Percentiles rank a stretch among this genome's conserved stretches.
These are phyloP conservation scores for Octomys mimax DNA, from an alignment of 2,797 vertebrate genomes.

Conservation along the genomic window DNA sequence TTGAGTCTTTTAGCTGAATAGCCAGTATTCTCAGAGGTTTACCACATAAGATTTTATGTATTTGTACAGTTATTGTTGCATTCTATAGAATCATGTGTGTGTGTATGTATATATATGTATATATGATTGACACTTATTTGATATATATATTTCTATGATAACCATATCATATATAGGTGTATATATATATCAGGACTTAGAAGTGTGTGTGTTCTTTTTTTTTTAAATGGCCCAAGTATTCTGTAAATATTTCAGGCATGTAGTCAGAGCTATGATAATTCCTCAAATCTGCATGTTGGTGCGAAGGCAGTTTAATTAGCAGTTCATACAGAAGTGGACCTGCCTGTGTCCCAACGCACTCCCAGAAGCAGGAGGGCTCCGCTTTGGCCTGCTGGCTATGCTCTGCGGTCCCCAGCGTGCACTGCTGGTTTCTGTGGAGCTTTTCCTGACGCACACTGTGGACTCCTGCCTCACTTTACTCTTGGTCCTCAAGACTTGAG, in stretches of 20 bases:
- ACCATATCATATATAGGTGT: no score
- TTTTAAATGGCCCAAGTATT: not conserved
- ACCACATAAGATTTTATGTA: rapidly evolving
- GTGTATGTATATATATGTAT: no score
- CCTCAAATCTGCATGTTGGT: not conserved
- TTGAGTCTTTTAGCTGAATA: not conserved
- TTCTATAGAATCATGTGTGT: not conserved
- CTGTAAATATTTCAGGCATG: not conserved
- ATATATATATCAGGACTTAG: not conserved
- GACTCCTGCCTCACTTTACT: not conserved
- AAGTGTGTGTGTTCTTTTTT: not conserved
- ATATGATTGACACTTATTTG: no score
- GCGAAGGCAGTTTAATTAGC: not conserved
- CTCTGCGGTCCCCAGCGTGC: rapidly evolving
- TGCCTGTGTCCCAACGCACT: not conserved
- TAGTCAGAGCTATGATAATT: not conserved
- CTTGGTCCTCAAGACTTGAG: not conserved
- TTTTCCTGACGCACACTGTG: not conserved
- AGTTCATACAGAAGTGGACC: not conserved
- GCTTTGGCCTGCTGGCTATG: rapidly evolving
- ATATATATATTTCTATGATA: no score
- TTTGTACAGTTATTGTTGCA: not conserved
- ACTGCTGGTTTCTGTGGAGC: rapidly evolving
- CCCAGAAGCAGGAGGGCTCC: no score
- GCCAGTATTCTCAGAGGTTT: not conserved